Evolutionary conservation across 2,888 invertebrate species (phyloP), one percentile per base, ranked within the genome.

Genomic region (Philaethria dido): DNA sequence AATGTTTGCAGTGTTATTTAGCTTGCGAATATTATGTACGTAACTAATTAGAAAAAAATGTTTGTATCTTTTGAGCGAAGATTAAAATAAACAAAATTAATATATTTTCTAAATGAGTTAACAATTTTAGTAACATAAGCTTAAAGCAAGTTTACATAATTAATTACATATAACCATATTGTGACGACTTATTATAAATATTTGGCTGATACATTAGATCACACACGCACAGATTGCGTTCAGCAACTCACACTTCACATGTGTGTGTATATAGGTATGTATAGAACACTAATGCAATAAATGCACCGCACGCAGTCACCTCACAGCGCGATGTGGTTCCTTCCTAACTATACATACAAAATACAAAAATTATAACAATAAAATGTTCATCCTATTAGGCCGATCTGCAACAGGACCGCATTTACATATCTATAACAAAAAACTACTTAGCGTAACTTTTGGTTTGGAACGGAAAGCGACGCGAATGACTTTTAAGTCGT

Each of bases 371-470:
- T 39, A 55, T 13, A 36, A 55, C 16, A 59, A 25, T 25, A 18
- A 36, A 55, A 20, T 20, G 6, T 42, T 44, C 13, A 16, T 18
- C 29, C 2, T 44, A 44, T 44, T 33, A 62, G 52, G 52, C 62
- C 62, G 52, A 52, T 25, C 36, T 48, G 11, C 47, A 42, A 52
- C 13, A 14, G 18, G 29, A 25, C 14, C 42, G 39, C 16, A 25
- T 18, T 11, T 33, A 48, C 9, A 16, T 16, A 45, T n/a, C 13
- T 33, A 14, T n/a, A 45, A 14, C 55, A 25, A 33, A 47, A 18
- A 14, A 13, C 44, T 57, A 57, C 42, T 57, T 42, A 57, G 11
- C n/a, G 57, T 57, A 25, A 42, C 39, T 42, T 42, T 22, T 57
- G 22, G 42, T 57, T 16, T 22, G 39, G 42, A 57, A 42, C 22